A percentile compares a stretch with the other conserved stretches of the same genome.
Evolutionary conservation across 2,797 vertebrate genomes (phyloP).

Genomic region (Pristis pectinata): DNA sequence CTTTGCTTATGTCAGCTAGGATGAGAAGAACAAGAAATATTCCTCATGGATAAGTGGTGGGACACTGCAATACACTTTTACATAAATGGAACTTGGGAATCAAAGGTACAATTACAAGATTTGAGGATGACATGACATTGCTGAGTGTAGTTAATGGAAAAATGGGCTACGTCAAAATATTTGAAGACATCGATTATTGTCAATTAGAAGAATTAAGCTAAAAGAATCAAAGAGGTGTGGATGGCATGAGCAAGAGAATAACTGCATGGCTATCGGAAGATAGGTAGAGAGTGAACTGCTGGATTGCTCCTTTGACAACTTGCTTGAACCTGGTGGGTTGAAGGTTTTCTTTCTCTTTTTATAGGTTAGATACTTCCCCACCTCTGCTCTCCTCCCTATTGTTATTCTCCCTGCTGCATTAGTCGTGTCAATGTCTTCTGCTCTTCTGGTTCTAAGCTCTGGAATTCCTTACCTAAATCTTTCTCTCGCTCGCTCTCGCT

Average conservation of each 20-base stretch:
- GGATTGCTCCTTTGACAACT: no score
- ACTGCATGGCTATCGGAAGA: no score
- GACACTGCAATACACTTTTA: not conserved
- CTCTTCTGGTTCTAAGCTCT: not conserved
- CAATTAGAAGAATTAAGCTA: no score
- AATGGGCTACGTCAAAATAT: no score
- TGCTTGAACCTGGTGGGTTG: no score
- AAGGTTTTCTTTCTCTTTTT: no score
- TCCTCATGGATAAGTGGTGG: not conserved
- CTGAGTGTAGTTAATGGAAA: not conserved
- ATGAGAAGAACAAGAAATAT: not conserved
- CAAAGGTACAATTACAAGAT: not conserved
- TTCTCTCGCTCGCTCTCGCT: no score
- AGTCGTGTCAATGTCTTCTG: not conserved
- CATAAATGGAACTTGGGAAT: not conserved
- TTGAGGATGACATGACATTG: not conserved
- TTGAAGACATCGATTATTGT: no score
- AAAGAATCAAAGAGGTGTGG: no score
- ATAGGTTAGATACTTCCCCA: no score
- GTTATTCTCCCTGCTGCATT: not conserved
- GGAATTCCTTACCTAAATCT: not conserved
- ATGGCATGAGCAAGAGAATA: no score
- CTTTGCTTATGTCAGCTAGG: not conserved
- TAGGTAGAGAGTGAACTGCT: no score
- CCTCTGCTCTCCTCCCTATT: not conserved